These are phyloP conservation scores for Lymantria monacha DNA, from an alignment of 2,888 invertebrate genomes.

Conservation along the genomic window DNA sequence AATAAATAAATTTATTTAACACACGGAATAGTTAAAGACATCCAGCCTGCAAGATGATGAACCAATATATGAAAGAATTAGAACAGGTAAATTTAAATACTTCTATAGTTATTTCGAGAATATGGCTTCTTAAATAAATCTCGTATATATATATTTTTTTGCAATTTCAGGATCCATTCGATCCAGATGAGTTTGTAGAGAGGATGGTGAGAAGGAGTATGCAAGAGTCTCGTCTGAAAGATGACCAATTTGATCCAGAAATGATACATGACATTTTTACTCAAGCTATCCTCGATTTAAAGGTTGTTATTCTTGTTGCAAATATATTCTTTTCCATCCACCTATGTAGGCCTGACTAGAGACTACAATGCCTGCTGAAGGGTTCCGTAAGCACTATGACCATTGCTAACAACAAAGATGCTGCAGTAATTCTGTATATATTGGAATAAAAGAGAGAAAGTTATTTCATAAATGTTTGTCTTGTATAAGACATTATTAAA, in stretches of 20 bases:
- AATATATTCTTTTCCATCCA: neutral
- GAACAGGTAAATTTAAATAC: slow-evolving; percentile 85
- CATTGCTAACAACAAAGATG: no score
- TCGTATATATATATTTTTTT: neutral
- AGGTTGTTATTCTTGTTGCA: slow-evolving; percentile 40
- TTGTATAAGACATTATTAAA: no score
- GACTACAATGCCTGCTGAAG: no score
- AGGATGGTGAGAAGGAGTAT: slow-evolving; percentile 97
- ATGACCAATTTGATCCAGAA: slow-evolving; percentile 89
- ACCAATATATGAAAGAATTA: slow-evolving; percentile 93
- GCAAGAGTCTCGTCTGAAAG: slow-evolving; percentile 86
- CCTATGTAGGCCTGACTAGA: no score
- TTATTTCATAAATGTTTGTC: no score
- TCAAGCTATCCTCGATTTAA: slow-evolving; percentile 92
- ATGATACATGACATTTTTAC: slow-evolving; percentile 95
- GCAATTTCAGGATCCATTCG: slow-evolving; percentile 93
- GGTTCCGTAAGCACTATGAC: no score
- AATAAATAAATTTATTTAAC: no score
- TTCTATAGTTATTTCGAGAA: neutral
- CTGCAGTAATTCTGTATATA: no score
- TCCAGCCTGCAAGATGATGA: slow-evolving; percentile 85
- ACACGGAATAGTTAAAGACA: neutral
- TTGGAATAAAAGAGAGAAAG: no score
- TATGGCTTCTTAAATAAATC: neutral
- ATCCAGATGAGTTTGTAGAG: slow-evolving; percentile 98